Percentiles rank a stretch among this genome's conserved stretches.
phyloP scores from a whole-genome alignment of 1,140 invertebrate genomes.

The Meloidogyne exigua region DNA sequence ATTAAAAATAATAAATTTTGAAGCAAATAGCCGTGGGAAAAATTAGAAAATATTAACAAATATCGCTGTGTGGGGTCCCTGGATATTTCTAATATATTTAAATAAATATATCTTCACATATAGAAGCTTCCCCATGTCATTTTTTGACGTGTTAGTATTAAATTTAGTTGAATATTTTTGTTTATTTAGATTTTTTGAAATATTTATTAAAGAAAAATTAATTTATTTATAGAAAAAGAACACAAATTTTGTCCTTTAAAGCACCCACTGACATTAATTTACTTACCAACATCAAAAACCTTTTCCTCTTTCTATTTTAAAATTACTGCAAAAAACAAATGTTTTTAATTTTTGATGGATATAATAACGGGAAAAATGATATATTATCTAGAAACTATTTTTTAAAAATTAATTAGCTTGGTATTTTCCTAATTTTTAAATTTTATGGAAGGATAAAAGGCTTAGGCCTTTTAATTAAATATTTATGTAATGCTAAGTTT shows the following conservation, averaged over 20 bases:
- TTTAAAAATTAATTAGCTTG: no score
- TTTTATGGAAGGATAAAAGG: no score
- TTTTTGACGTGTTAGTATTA: neutral
- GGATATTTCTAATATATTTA: neutral
- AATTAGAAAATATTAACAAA: neutral
- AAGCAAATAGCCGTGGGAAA: neutral
- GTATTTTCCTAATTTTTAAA: no score
- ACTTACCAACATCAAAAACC: neutral
- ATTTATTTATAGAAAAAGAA: neutral
- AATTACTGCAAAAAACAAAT: neutral
- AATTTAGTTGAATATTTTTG: neutral
- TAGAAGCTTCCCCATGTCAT: neutral
- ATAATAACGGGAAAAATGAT: no score
- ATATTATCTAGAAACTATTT: no score
- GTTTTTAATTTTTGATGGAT: neutral
- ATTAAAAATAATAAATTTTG: neutral
- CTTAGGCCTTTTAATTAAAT: no score
- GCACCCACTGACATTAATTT: slow-evolving; percentile 1
- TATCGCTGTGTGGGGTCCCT: neutral
- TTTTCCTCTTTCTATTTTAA: neutral
- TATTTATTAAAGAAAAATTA: neutral
- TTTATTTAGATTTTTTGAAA: neutral
- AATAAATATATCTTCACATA: neutral
- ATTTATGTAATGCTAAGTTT: no score
- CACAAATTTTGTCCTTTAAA: no score